These are phyloP conservation scores for Drosophila greeni DNA, from an alignment of 2,888 invertebrate species.

Conservation along the genomic window DNA sequence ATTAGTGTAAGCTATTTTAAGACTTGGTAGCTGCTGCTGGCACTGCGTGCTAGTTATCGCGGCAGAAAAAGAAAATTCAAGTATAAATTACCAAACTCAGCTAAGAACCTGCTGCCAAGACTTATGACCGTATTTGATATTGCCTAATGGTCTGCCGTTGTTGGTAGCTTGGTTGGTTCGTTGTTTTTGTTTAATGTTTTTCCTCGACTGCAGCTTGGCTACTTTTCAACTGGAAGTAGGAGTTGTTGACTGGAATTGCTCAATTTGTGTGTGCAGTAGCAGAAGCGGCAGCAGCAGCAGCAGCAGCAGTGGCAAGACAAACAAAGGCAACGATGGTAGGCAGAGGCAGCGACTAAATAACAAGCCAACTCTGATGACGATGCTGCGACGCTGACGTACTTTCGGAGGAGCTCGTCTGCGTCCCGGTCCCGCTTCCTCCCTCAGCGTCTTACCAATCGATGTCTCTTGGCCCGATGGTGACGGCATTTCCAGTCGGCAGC, in stretches of 20 bases:
- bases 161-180: conserved; percentile 37
- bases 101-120: conserved; percentile 69
- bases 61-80: conserved; percentile 43
- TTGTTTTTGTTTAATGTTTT: conserved; percentile 56
- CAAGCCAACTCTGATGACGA: conserved; percentile 45
- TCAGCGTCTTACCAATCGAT: conserved; percentile 17
- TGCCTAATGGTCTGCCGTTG: conserved; percentile 60
- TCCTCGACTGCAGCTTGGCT: conserved; percentile 58
- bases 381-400: conserved; percentile 48
- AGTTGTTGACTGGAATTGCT: conserved; percentile 74
- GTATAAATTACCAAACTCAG: conserved; percentile 63
- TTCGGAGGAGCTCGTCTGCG: conserved; percentile 35
- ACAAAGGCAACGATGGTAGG: conserved; percentile 30
- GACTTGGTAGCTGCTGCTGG: conserved; percentile 14
- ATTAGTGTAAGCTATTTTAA: conserved; percentile 2
- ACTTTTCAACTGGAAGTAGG: conserved; percentile 71
- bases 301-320: conserved; percentile 22
- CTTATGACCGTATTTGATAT: conserved; percentile 71
- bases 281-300: conserved; percentile 31
- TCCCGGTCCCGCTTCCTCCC: conserved; percentile 8
- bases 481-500: conserved; percentile 39
- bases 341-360: conserved; percentile 46
- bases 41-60: conserved; percentile 41
- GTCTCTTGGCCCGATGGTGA: conserved; percentile 43
- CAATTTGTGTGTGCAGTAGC: conserved; percentile 66